A percentile compares a stretch with the other conserved stretches of the same genome.
These are phyloP conservation scores for Trinorchestia longiramus DNA, from an alignment of 1,140 invertebrate genomes.

Conservation along the genomic window DNA sequence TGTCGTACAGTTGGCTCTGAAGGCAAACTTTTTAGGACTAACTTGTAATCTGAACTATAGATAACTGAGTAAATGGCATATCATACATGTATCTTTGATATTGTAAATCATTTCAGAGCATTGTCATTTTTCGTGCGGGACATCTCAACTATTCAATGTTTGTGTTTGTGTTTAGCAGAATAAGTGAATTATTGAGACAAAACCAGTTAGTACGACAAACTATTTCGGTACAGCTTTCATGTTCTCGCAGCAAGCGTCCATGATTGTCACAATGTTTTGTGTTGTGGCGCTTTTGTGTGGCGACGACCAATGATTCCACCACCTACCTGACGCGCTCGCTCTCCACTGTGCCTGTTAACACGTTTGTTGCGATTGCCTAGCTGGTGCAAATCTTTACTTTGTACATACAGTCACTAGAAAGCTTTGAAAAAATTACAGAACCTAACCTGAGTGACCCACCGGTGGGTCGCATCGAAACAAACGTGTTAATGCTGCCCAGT, in stretches of 20 bases:
- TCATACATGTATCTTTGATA: neutral
- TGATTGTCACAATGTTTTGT: neutral
- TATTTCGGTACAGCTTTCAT: neutral
- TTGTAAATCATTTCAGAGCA: neutral
- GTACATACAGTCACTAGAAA: no score
- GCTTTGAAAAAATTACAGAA: no score
- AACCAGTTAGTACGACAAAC: neutral
- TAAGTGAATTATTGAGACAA: neutral
- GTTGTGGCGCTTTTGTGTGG: neutral
- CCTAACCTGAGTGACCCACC: no score
- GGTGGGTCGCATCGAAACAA: no score
- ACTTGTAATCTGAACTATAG: neutral
- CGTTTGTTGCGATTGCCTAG: no score
- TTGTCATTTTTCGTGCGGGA: neutral
- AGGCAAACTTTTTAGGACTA: neutral
- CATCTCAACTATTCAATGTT: neutral
- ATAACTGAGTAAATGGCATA: neutral
- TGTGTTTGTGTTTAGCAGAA: neutral
- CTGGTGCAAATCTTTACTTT: no score
- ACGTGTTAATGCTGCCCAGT: neutral
- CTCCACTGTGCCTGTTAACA: neutral
- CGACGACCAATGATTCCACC: neutral
- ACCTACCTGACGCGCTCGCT: neutral
- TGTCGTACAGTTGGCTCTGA: neutral
- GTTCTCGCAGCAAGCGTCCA: neutral